phyloP scores from a whole-genome alignment of 2,113 vertebrate genomes.

The Oxyura jamaicensis region DNA sequence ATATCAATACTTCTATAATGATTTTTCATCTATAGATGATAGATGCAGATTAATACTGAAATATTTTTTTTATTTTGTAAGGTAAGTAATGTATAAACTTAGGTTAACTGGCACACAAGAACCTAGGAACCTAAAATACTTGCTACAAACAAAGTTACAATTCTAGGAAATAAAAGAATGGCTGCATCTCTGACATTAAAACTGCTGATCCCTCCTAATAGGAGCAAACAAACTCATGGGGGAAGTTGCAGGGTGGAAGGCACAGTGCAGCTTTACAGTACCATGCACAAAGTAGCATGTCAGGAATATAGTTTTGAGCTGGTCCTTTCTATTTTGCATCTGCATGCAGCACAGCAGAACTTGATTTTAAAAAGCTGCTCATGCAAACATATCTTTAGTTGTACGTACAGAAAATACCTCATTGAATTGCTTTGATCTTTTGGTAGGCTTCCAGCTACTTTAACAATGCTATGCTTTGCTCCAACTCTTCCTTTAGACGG shows the following conservation, averaged over 20 bases:
- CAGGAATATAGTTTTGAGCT: background rate
- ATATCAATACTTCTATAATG: background rate
- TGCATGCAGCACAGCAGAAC: constrained; percentile 57
- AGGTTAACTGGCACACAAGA: background rate
- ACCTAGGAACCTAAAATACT: background rate
- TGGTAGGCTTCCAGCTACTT: background rate
- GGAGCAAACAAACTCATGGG: background rate
- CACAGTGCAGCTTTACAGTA: background rate
- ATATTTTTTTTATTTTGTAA: constrained; percentile 10
- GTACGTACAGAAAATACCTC: background rate
- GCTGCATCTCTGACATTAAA: background rate
- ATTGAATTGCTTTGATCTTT: constrained; percentile 11
- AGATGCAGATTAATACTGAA: background rate
- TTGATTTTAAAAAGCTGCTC: background rate
- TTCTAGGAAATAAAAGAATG: background rate
- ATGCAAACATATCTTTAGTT: background rate
- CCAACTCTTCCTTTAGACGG: constrained; percentile 75
- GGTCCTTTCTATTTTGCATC: constrained; percentile 69
- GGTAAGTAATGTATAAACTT: constrained; percentile 49
- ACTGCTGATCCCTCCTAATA: background rate
- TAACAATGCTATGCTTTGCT: background rate
- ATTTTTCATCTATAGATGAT: background rate
- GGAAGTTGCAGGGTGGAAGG: background rate
- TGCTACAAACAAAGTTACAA: background rate
- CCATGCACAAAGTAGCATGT: background rate